Percentiles rank a stretch among this genome's conserved stretches.
phyloP scores from a whole-genome alignment of 2,888 invertebrate species.

The Ligdia adustata region DNA sequence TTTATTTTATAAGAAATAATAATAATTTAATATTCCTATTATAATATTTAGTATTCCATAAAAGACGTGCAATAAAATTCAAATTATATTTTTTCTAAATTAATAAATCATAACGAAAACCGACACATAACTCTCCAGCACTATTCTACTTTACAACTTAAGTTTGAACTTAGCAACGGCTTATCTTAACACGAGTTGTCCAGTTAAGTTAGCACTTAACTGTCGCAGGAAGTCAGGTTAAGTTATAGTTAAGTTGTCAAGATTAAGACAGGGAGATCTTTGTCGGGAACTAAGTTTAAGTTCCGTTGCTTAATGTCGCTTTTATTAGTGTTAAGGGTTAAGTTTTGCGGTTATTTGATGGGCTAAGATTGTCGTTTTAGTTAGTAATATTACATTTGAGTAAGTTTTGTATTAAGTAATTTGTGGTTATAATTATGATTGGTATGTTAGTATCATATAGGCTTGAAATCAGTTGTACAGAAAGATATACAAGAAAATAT shows the following conservation, averaged over 20 bases:
- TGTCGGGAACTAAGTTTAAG: constrained; percentile 33
- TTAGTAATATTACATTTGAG: too few species aligned
- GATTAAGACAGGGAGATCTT: constrained; percentile 41
- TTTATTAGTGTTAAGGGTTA: constrained; percentile 35
- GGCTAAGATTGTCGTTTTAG: constrained; percentile 27
- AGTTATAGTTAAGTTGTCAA: constrained; percentile 37
- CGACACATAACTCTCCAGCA: neutral
- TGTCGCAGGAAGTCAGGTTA: constrained; percentile 37
- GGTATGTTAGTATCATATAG: too few species aligned
- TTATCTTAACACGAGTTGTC: constrained; percentile 39
- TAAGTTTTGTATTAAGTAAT: too few species aligned
- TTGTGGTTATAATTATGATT: too few species aligned
- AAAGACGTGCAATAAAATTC: too few species aligned
- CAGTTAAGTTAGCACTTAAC: constrained; percentile 37
- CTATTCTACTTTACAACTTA: constrained; percentile 17
- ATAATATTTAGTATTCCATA: too few species aligned
- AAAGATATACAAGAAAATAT: too few species aligned
- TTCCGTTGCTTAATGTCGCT: constrained; percentile 32
- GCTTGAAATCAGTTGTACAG: too few species aligned
- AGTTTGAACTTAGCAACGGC: constrained; percentile 30
- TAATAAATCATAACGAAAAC: constrained; percentile 4
- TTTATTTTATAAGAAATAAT: too few species aligned
- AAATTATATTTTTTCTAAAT: too few species aligned
- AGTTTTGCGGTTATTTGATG: constrained; percentile 29
- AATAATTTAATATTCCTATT: too few species aligned